Base-by-base conservation (phyloP, 1,140 invertebrate genomes). In the Drosophila bocqueti region DNA sequence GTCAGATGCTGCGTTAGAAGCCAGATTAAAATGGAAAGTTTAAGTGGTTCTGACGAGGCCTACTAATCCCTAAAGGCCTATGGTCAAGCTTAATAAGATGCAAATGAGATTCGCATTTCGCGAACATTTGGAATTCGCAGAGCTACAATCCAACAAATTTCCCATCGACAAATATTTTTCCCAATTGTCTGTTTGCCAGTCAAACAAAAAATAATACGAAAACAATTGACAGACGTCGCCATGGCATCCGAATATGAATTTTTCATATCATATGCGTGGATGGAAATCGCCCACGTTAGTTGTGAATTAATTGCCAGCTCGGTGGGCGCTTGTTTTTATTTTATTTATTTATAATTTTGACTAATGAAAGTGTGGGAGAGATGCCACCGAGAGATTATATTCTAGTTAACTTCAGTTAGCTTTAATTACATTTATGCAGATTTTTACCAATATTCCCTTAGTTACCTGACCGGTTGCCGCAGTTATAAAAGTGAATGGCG, bases 361-460 rank as follows among this genome's bases (percentile, higher is more conserved):
- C 36, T 68, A 71, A 71, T 71, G 54, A 34, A 40, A 31, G 45
- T 38, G 57, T 24, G 57, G 50, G 42, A 36, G 36, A 71, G 64
- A 31, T 67, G 58, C 46, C 62, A 79, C 24, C 15, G 13, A 36
- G 18, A 36, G 26, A n/a, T 61, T 52, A 18, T 45, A 72, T 34
- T 49, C 36, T 68, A 31, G 18, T 68, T 69, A 55, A 40, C 60
- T 60, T 52, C 38, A 36, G 42, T 76, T 57, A 21, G 31, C 47
- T 67, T 86, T 87, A 71, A 87, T 83, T 83, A 76, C 83, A 83
- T 60, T 63, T 67, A 42, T 47, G 52, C 36, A 43, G 69, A 65
- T 58, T 65, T 55, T 42, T 29, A 38, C 11, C 49, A 1, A 36
- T 49, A 42, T 38, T 59, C 46, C 71, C 49, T 57, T 57, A 40